Evolutionary conservation across 2,888 invertebrate genomes (phyloP).

Genomic region (Drosophila stalkeri): DNA sequence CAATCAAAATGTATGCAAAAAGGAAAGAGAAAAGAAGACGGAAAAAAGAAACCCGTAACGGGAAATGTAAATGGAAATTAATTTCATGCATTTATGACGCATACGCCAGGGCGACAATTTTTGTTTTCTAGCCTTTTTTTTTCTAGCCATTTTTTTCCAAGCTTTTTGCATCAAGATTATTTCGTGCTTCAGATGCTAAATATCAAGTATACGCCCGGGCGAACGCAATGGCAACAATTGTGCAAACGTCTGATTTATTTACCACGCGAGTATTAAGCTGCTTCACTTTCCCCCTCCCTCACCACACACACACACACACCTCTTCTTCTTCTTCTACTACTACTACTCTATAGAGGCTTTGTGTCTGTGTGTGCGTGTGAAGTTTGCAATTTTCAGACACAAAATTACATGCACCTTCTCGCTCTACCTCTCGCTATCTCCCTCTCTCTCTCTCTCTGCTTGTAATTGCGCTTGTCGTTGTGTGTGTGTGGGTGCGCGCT

Average conservation of each 20-base stretch:
- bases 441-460: slow-evolving; percentile 25
- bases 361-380: slow-evolving; percentile 25
- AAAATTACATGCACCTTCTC: slow-evolving; percentile 70
- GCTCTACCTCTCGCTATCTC: neutral
- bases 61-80: slow-evolving; percentile 59
- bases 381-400: slow-evolving; percentile 73
- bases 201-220: slow-evolving; percentile 54
- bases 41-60: neutral
- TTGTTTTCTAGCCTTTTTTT: neutral
- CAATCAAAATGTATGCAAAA: slow-evolving; percentile 66
- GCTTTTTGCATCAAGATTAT: slow-evolving; percentile 69
- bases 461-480: slow-evolving; percentile 68
- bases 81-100: slow-evolving; percentile 73
- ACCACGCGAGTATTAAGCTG: slow-evolving; percentile 52
- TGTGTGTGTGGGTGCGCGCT: slow-evolving; percentile 29
- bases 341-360: slow-evolving; percentile 9
- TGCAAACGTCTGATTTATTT: slow-evolving; percentile 62
- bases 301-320: neutral
- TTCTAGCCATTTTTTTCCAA: neutral
- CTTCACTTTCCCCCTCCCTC: neutral
- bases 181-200: slow-evolving; percentile 34
- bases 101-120: slow-evolving; percentile 63
- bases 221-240: slow-evolving; percentile 40
- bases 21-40: neutral
- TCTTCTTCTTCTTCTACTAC: slow-evolving; percentile 16